A percentile compares a stretch with the other conserved stretches of the same genome.
Conservation (phyloP, 2,797 vertebrate genomes). For the Acanthurus leucopareius region DNA sequence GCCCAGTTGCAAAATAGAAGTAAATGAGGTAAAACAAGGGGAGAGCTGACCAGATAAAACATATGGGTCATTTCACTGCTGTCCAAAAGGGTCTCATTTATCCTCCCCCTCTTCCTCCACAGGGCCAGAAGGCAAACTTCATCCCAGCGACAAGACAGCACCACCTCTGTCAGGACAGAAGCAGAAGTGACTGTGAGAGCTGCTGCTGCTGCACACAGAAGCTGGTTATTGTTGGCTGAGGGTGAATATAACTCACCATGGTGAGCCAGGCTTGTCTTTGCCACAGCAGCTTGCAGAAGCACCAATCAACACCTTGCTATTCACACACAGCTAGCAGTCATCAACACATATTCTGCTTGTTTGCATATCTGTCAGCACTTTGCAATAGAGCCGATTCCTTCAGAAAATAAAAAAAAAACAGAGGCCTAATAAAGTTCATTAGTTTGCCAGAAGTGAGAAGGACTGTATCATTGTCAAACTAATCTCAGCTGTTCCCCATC, state of each 20-base stretch:
- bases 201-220: slow-evolving; percentile 65
- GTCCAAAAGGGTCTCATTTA: slow-evolving; percentile 77
- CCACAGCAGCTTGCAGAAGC: slow-evolving; percentile 64
- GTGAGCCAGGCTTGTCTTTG: slow-evolving; percentile 58
- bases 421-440: slow-evolving; percentile 34
- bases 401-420: slow-evolving; percentile 42
- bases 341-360: slow-evolving; percentile 80
- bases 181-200: slow-evolving; percentile 63
- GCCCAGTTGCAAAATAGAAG: slow-evolving; percentile 62
- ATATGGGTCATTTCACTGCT: slow-evolving; percentile 78
- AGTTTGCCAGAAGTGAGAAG: slow-evolving; percentile 42
- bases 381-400: slow-evolving; percentile 70
- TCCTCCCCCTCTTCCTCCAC: slow-evolving; percentile 47
- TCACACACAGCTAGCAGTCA: slow-evolving; percentile 74
- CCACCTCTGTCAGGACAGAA: slow-evolving; percentile 69
- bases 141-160: slow-evolving; percentile 59
- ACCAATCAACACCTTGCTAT: slow-evolving; percentile 83
- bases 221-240: slow-evolving; percentile 71
- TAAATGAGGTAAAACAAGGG: slow-evolving; percentile 70
- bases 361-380: slow-evolving; percentile 80
- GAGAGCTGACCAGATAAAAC: slow-evolving; percentile 78
- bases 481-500: background rate
- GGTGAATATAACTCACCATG: slow-evolving; percentile 56
- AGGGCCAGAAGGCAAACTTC: slow-evolving; percentile 67
- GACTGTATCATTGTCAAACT: slow-evolving; percentile 16